phyloP scores from a whole-genome alignment of 2,797 vertebrate species.

The Podarcis lilfordi region DNA sequence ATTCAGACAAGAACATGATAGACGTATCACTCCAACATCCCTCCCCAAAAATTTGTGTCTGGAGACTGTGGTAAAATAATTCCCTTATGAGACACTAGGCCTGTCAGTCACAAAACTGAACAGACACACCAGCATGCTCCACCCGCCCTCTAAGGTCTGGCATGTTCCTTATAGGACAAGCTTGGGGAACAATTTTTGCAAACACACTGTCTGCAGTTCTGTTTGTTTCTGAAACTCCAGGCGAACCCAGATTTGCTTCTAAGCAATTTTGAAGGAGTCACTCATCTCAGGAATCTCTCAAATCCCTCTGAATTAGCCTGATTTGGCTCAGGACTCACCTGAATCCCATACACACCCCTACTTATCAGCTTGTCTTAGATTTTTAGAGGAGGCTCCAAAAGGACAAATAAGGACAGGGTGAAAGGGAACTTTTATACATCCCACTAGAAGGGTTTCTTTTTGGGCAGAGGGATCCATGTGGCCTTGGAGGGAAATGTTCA shows the following conservation, averaged over 20 bases:
- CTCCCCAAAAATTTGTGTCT: no score
- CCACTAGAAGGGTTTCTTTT: neutral
- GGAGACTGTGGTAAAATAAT: neutral
- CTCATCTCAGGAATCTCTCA: neutral
- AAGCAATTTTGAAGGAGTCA: neutral
- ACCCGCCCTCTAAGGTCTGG: neutral
- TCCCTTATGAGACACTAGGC: neutral
- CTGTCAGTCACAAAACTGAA: neutral
- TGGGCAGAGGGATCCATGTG: neutral
- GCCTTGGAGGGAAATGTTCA: constrained; percentile 22
- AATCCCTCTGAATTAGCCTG: neutral
- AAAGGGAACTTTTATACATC: neutral
- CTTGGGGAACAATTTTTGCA: neutral
- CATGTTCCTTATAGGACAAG: neutral
- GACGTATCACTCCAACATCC: no score
- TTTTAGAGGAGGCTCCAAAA: neutral
- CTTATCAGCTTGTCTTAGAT: neutral
- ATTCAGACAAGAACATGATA: neutral
- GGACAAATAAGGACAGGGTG: neutral
- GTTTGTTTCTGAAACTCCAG: neutral
- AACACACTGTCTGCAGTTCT: neutral
- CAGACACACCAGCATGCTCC: no score
- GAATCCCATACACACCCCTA: neutral
- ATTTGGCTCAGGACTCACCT: neutral
- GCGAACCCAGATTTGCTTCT: neutral